Evolutionary conservation across 2,797 vertebrate species (phyloP).

Genomic region (Phataginus tricuspis): DNA sequence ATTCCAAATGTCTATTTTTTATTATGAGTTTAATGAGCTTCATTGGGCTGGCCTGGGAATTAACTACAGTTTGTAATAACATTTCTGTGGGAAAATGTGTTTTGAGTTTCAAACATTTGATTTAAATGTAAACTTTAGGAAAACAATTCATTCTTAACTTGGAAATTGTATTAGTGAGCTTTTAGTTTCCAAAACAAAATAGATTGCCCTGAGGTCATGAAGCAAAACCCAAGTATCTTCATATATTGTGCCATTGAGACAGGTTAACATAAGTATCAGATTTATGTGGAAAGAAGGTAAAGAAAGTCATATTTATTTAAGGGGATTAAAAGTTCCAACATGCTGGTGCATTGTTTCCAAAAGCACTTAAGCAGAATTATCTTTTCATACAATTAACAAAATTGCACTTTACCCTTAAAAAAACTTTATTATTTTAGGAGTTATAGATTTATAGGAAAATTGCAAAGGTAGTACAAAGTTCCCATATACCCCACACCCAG

Average conservation of each 20-base stretch:
- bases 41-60: background rate
- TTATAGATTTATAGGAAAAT: background rate
- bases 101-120: constrained; percentile 49
- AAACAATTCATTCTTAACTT: constrained; percentile 1
- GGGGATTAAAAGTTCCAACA: background rate
- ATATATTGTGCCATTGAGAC: background rate
- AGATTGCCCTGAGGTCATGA: background rate
- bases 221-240: background rate
- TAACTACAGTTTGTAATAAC: constrained; percentile 27
- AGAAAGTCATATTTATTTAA: background rate
- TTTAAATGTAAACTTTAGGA: background rate
- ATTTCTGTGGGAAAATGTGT: constrained; percentile 42
- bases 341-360: background rate
- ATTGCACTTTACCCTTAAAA: background rate
- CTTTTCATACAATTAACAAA: background rate
- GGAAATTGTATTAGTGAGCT: background rate
- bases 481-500: background rate
- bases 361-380: background rate
- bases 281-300: background rate
- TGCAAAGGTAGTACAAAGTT: background rate
- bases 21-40: background rate
- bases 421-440: background rate
- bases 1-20: background rate
- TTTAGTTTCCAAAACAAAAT: constrained; percentile 12
- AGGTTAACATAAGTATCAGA: background rate